phyloP scores from a whole-genome alignment of 2,113 vertebrate genomes.

The Elephantulus edwardii region DNA sequence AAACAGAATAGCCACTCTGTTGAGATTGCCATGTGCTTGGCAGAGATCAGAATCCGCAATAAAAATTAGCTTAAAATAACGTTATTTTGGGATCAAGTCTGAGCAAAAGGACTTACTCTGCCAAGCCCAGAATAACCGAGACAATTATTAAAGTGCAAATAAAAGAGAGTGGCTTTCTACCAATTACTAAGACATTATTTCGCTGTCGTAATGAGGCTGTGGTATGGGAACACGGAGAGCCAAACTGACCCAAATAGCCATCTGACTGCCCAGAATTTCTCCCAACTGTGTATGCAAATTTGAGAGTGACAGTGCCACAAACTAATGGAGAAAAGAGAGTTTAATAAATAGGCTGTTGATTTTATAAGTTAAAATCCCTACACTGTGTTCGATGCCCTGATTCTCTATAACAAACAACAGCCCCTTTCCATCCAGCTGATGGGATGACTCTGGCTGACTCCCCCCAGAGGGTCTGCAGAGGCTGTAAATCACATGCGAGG shows the following conservation, averaged over 20 bases:
- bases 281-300: not conserved
- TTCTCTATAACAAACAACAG: not conserved
- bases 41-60: too few relatives aligned
- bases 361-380: not conserved
- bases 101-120: not conserved
- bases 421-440: too few relatives aligned
- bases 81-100: not conserved
- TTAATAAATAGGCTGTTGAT: not conserved
- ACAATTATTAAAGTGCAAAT: constrained; percentile 7
- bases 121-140: not conserved
- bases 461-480: too few relatives aligned
- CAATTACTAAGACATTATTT: not conserved
- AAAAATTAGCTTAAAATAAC: constrained; percentile 10
- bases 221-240: not conserved
- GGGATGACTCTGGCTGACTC: too few relatives aligned
- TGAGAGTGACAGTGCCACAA: not conserved
- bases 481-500: too few relatives aligned
- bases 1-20: too few relatives aligned
- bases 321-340: not conserved
- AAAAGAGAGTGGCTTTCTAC: not conserved
- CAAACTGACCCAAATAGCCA: not conserved
- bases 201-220: not conserved
- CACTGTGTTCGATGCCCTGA: not conserved
- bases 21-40: too few relatives aligned
- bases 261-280: not conserved